A percentile compares a stretch with the other conserved stretches of the same genome.
Evolutionary conservation across 2,113 vertebrate genomes (phyloP).

Genomic region (Ibidorhyncha struthersii): DNA sequence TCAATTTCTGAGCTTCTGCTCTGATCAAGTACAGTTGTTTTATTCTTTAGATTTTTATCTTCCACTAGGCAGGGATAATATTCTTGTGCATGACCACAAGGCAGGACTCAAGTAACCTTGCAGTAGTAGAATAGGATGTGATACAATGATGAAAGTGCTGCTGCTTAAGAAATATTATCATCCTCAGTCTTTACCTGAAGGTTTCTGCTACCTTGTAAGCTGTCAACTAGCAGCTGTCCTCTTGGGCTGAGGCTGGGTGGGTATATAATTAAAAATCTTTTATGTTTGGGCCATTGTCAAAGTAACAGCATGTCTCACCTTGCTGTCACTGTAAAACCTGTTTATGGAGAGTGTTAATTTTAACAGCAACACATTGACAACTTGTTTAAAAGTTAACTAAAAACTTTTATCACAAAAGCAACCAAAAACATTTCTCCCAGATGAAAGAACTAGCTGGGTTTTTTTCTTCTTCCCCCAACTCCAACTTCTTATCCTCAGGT

Average conservation of each 20-base stretch:
- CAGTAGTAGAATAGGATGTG: background rate
- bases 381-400: constrained; percentile 56
- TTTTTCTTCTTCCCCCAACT: background rate
- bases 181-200: background rate
- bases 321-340: constrained; percentile 10
- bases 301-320: background rate
- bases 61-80: background rate
- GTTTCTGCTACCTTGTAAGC: background rate
- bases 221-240: background rate
- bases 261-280: background rate
- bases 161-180: no score
- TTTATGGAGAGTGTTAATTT: constrained; percentile 17
- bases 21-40: background rate
- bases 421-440: background rate
- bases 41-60: background rate
- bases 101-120: background rate
- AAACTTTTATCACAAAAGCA: constrained; percentile 18
- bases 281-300: background rate
- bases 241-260: background rate
- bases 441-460: background rate
- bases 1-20: background rate
- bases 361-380: constrained; percentile 28
- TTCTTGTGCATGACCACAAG: background rate
- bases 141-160: background rate
- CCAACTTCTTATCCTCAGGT: background rate